Conservation (phyloP, 1,140 invertebrate genomes). For the Diabrotica undecimpunctata region DNA sequence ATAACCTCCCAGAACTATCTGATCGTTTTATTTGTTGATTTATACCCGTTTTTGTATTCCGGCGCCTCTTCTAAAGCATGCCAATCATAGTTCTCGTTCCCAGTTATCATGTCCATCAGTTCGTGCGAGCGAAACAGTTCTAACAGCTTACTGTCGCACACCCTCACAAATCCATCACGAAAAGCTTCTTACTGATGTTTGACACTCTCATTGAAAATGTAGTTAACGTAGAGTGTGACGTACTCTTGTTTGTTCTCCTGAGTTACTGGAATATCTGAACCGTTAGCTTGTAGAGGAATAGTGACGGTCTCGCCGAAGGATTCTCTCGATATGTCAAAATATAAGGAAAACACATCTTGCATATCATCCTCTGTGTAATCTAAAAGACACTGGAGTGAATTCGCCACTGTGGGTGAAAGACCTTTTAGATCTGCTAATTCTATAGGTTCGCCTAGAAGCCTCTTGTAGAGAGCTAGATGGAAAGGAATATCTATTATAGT, state of each 20-base stretch:
- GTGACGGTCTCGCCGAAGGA: conserved; percentile 75
- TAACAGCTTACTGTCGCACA: conserved; percentile 83
- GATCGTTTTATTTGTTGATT: conserved; percentile 70
- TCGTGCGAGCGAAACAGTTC: conserved; percentile 91
- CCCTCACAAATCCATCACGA: conserved; percentile 77
- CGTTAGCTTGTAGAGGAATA: conserved; percentile 74
- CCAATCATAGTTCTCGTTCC: conserved; percentile 89
- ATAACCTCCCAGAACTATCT: conserved; percentile 95
- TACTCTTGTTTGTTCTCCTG: conserved; percentile 85
- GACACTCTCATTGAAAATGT: conserved; percentile 83
- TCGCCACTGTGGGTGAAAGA: conserved; percentile 69
- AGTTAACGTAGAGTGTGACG: conserved; percentile 90
- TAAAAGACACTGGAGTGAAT: conserved; percentile 74
- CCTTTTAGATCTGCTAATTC: conserved; percentile 75
- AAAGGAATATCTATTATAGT: conserved; percentile 95
- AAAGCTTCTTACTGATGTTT: conserved; percentile 81
- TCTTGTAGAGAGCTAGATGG: conserved; percentile 93
- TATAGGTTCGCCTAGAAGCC: conserved; percentile 72
- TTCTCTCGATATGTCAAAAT: conserved; percentile 80
- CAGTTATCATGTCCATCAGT: conserved; percentile 86
- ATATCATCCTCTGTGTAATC: conserved; percentile 80
- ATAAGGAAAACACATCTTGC: conserved; percentile 79
- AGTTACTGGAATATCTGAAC: conserved; percentile 76
- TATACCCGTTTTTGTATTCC: conserved; percentile 78
- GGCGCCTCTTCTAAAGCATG: conserved; percentile 75